phyloP scores from a whole-genome alignment of 1,140 invertebrate species.

The Paraescarpia echinospica region DNA sequence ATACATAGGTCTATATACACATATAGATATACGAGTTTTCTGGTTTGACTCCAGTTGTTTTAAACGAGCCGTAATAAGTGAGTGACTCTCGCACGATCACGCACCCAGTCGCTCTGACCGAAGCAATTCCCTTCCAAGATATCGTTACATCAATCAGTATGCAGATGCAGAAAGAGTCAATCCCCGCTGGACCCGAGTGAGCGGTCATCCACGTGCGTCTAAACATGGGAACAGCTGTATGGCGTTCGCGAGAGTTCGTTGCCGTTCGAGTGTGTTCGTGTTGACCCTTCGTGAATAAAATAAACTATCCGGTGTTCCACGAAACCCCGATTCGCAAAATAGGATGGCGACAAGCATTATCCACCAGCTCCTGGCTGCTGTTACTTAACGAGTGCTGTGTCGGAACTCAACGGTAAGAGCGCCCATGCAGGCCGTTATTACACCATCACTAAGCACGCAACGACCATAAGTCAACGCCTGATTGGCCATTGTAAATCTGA shows the following conservation, averaged over 20 bases:
- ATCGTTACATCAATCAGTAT: not conserved
- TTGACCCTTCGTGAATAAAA: not conserved
- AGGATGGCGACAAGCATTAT: not conserved
- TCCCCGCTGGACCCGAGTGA: not conserved
- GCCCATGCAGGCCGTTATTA: not conserved
- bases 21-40: no score
- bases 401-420: not conserved
- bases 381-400: not conserved
- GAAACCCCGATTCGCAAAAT: not conserved
- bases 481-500: not conserved
- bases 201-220: not conserved
- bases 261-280: not conserved
- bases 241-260: not conserved
- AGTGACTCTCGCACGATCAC: not conserved
- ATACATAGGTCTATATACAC: no score
- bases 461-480: not conserved
- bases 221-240: no score
- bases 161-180: not conserved
- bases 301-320: not conserved
- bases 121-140: not conserved
- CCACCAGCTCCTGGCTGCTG: not conserved
- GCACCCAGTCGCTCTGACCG: not conserved
- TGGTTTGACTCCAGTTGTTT: not conserved
- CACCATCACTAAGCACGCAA: not conserved
- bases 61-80: not conserved